Evolutionary conservation across 1,140 invertebrate species (phyloP).

Genomic region (Neodiprion pinetum): DNA sequence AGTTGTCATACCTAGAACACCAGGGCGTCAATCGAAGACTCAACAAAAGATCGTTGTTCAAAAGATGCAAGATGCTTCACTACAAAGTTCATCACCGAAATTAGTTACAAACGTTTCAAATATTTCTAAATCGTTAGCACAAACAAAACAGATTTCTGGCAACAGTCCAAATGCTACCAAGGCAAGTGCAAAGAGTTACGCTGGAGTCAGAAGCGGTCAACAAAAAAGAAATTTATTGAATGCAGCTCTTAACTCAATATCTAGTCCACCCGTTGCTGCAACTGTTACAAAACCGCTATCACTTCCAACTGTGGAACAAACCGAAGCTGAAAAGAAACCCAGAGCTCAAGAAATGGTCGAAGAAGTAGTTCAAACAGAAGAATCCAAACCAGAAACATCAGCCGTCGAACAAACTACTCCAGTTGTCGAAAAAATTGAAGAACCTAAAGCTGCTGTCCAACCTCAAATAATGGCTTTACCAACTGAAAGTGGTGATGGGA

Average conservation of each 20-base stretch:
- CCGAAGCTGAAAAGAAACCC: constrained; percentile 38
- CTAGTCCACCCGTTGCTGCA: constrained; percentile 21
- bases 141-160: constrained; percentile 25
- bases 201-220: constrained; percentile 16
- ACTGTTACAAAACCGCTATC: constrained; percentile 24
- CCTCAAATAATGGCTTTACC: constrained; percentile 73
- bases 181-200: constrained; percentile 21
- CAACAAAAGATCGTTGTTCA: constrained; percentile 40
- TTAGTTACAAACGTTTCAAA: constrained; percentile 17
- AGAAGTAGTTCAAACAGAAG: constrained; percentile 52
- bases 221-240: constrained; percentile 37
- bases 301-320: constrained; percentile 34
- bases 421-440: constrained; percentile 40
- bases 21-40: constrained; percentile 33
- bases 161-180: constrained; percentile 16
- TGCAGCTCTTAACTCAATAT: constrained; percentile 31
- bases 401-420: constrained; percentile 18
- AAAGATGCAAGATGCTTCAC: constrained; percentile 32
- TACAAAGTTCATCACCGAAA: neutral
- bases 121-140: constrained; percentile 9
- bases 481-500: constrained; percentile 70
- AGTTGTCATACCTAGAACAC: constrained; percentile 35
- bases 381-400: constrained; percentile 9
- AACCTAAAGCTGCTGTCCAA: constrained; percentile 53
- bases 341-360: constrained; percentile 32